Percentiles rank a stretch among this genome's conserved stretches.
These are phyloP conservation scores for Serranus cabrilla DNA, from an alignment of 2,797 vertebrate genomes.

Conservation along the genomic window DNA sequence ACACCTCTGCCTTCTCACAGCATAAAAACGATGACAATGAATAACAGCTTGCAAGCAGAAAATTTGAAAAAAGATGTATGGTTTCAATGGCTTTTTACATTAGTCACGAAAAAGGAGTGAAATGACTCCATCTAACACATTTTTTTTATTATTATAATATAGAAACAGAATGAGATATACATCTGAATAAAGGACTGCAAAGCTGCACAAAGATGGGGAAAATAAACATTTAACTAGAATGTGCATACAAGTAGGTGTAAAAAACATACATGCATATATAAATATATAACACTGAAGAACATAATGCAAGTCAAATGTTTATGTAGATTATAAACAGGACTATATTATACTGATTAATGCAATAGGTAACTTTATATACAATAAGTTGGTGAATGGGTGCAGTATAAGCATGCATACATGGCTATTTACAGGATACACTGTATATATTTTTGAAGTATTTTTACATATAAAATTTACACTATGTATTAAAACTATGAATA, in stretches of 20 bases:
- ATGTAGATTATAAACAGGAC: neutral
- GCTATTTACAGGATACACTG: neutral
- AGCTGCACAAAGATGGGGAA: neutral
- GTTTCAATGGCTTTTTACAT: too few relatives aligned
- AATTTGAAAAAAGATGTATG: too few relatives aligned
- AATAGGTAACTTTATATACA: neutral
- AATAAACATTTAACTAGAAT: neutral
- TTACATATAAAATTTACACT: neutral
- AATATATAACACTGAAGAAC: neutral
- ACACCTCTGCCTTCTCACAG: slow-evolving; percentile 59
- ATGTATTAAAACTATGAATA: neutral
- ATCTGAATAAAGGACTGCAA: neutral
- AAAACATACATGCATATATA: neutral
- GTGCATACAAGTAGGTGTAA: neutral
- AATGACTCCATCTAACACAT: neutral
- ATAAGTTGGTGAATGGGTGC: neutral
- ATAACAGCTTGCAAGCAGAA: slow-evolving; percentile 13
- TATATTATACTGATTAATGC: neutral
- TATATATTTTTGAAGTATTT: neutral
- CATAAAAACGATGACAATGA: slow-evolving; percentile 8
- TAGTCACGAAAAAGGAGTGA: too few relatives aligned
- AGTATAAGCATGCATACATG: neutral
- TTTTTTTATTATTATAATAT: neutral
- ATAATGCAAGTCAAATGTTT: neutral
- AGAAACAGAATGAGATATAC: neutral